phyloP scores from a whole-genome alignment of 2,888 invertebrate species.

The Busseola fusca region DNA sequence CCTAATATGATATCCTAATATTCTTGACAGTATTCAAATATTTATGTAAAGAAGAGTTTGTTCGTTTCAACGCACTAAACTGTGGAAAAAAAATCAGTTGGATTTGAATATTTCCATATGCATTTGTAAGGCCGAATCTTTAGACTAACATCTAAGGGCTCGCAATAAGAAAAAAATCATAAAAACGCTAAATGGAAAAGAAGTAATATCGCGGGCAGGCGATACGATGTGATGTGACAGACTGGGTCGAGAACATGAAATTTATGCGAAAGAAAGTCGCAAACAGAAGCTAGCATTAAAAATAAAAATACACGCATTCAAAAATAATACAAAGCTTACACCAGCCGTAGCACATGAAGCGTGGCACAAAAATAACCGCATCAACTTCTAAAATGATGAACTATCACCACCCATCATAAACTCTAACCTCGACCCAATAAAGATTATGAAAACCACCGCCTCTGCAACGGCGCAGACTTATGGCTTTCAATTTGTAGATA shows the following conservation, averaged over 20 bases:
- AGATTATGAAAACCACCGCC: constrained; percentile 58
- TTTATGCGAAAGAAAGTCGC: neutral
- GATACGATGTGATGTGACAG: neutral
- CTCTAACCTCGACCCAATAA: constrained; percentile 58
- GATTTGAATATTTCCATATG: neutral
- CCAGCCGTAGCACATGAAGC: neutral
- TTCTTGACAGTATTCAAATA: neutral
- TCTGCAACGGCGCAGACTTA: constrained; percentile 48
- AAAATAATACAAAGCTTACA: neutral
- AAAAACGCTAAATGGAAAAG: neutral
- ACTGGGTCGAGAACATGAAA: neutral
- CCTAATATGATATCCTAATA: neutral
- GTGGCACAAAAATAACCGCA: constrained; percentile 23
- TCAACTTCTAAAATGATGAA: constrained; percentile 36
- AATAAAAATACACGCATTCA: neutral
- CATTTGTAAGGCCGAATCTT: neutral
- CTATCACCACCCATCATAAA: constrained; percentile 50
- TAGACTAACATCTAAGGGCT: neutral
- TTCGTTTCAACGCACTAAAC: neutral
- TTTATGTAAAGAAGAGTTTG: neutral
- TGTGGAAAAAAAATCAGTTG: neutral
- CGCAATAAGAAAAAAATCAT: neutral
- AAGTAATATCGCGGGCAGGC: neutral
- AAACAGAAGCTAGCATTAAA: neutral
- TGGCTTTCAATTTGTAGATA: constrained; percentile 63